These are phyloP conservation scores for Chelonia mydas DNA, from an alignment of 2,797 vertebrate species.

Conservation along the genomic window DNA sequence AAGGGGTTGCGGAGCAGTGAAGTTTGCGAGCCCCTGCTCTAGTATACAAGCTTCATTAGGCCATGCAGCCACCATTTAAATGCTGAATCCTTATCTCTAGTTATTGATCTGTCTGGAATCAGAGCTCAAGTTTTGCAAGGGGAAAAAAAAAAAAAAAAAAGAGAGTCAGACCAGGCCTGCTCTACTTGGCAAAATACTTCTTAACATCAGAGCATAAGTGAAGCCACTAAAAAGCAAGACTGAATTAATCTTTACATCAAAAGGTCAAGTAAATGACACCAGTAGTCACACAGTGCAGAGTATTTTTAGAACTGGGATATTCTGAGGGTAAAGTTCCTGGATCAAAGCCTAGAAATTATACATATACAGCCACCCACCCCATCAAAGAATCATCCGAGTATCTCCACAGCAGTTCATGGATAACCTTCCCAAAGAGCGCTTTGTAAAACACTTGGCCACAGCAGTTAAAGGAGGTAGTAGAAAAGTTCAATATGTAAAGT, in stretches of 20 bases:
- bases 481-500: background rate
- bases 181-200: background rate
- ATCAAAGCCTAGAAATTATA: background rate
- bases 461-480: background rate
- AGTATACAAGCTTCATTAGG: background rate
- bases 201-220: background rate
- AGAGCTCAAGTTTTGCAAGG: background rate
- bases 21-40: background rate
- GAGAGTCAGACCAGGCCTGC: background rate
- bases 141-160: background rate
- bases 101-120: background rate
- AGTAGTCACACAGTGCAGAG: background rate
- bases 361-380: background rate
- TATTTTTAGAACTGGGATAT: background rate
- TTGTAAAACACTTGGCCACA: background rate
- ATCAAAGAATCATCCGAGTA: background rate
- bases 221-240: background rate
- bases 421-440: background rate
- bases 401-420: rapidly evolving
- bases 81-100: background rate
- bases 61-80: background rate
- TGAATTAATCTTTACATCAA: constrained; percentile 5
- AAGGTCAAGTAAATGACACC: background rate
- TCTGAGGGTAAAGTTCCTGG: constrained; percentile 22
- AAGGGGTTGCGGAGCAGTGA: too few species aligned